These are phyloP conservation scores for Xiphophorus birchmanni DNA, from an alignment of 2,797 vertebrate genomes.

Conservation along the genomic window DNA sequence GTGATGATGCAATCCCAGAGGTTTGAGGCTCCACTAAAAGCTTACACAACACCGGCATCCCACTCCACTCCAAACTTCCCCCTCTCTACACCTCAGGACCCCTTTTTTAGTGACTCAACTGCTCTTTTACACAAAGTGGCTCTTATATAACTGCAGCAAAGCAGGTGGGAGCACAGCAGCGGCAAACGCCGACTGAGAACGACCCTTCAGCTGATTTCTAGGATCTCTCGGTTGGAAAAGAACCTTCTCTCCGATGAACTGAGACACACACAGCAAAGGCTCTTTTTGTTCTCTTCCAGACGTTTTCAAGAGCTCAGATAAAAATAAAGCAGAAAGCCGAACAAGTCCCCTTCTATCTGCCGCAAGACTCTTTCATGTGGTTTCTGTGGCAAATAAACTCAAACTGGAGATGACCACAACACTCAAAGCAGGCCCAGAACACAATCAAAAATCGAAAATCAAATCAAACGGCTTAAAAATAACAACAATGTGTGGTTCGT, in stretches of 20 bases:
- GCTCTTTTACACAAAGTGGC: slow-evolving; percentile 61
- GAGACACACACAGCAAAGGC: slow-evolving; percentile 11
- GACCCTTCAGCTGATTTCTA: slow-evolving; percentile 56
- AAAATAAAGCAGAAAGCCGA: slow-evolving; percentile 11
- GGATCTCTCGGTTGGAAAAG: slow-evolving; percentile 41
- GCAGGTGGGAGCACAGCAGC: slow-evolving; percentile 28
- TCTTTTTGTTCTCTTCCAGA: slow-evolving; percentile 41
- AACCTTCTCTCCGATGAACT: slow-evolving; percentile 40
- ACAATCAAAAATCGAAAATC: slow-evolving; percentile 27
- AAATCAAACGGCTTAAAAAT: slow-evolving; percentile 40
- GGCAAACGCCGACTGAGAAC: slow-evolving; percentile 41
- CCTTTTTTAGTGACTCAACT: slow-evolving; percentile 62
- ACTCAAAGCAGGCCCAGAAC: slow-evolving; percentile 21
- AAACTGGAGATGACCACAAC: slow-evolving; percentile 41
- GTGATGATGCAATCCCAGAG: slow-evolving; percentile 66
- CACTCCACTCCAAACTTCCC: slow-evolving; percentile 63
- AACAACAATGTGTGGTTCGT: slow-evolving; percentile 15
- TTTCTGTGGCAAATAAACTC: slow-evolving; percentile 43
- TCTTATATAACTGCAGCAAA: slow-evolving; percentile 63
- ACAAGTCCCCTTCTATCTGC: slow-evolving; percentile 33
- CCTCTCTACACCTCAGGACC: slow-evolving; percentile 61
- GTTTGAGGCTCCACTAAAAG: slow-evolving; percentile 55
- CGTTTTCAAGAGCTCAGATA: slow-evolving; percentile 36
- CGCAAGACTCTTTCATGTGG: slow-evolving; percentile 47
- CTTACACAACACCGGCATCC: slow-evolving; percentile 68